These are phyloP conservation scores for Phalacrocorax aristotelis DNA, from an alignment of 2,113 vertebrate genomes.

Conservation along the genomic window DNA sequence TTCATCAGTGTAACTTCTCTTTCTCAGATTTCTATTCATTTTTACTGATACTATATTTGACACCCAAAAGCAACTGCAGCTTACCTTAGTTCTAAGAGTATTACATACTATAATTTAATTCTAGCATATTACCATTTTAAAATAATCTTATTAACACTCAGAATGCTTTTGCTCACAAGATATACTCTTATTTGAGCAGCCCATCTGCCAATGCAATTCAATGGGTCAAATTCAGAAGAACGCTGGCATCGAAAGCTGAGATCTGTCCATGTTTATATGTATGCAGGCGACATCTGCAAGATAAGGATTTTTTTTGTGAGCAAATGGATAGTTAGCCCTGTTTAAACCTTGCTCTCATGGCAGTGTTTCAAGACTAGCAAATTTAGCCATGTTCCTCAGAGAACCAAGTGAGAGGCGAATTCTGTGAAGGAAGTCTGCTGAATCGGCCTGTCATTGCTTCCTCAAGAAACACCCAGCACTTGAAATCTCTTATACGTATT, in stretches of 20 bases:
- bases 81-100: neutral
- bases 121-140: neutral
- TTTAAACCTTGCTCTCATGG: neutral
- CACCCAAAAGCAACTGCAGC: neutral
- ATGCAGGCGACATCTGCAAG: neutral
- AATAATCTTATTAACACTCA: neutral
- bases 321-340: neutral
- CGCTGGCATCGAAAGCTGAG: neutral
- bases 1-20: neutral
- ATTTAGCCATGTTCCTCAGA: neutral
- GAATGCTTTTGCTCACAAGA: neutral
- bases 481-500: neutral
- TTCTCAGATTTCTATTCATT: neutral
- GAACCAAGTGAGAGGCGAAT: neutral
- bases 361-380: neutral
- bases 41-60: neutral
- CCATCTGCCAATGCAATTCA: neutral
- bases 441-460: neutral
- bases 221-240: neutral
- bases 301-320: neutral
- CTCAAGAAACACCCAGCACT: neutral
- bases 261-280: neutral
- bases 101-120: neutral
- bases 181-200: neutral
- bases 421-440: neutral